Base-by-base conservation (phyloP, 2,888 invertebrate genomes). In the Tipula confusa region DNA sequence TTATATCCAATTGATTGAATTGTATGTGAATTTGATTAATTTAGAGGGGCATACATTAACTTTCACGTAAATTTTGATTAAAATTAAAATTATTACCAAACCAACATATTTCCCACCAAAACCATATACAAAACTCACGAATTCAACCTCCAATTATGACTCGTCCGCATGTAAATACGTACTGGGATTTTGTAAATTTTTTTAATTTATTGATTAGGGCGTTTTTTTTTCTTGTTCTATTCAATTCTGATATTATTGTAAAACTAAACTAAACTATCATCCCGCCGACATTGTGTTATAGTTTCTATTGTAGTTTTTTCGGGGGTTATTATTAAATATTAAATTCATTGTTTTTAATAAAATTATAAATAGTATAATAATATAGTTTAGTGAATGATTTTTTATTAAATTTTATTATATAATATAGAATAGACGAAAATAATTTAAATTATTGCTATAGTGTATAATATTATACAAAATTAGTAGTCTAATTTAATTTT, bases 331-430 rank as follows among this genome's bases (percentile, higher is more conserved):
- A 64, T 64, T 64, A 64, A 64, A 43, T n/a, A 43, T 43, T 24
- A 64, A 24, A 64, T 24, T 64, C 64, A 64, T 64, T 64, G 64
- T 64, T 64, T 64, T 64, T 64, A 64, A 64, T 64, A 64, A 64
- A 64, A 64, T 64, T 64, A 64, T n/a, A 5, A 43, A n/a, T 43
- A 43, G n/a, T n/a, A 64, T 64, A 64, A 64, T 64, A 64, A 64
- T 64, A 64, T n/a, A n/a, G 64, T 64, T 64, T 64, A 64, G 64
- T 64, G 64, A 64, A 64, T 64, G 64, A 64, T 64, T 64, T 64
- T 18, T 18, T 64, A 64, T n/a, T n/a, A 64, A 9, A 9, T 64
- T 64, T 64, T 43, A 15, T n/a, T 64, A 7, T 43, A n/a, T n/a
- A n/a, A n/a, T n/a, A n/a, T 43, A 43, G 43, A 43, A 43, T 43